phyloP scores from a whole-genome alignment of 2,888 invertebrate genomes.

The Boloria selene region DNA sequence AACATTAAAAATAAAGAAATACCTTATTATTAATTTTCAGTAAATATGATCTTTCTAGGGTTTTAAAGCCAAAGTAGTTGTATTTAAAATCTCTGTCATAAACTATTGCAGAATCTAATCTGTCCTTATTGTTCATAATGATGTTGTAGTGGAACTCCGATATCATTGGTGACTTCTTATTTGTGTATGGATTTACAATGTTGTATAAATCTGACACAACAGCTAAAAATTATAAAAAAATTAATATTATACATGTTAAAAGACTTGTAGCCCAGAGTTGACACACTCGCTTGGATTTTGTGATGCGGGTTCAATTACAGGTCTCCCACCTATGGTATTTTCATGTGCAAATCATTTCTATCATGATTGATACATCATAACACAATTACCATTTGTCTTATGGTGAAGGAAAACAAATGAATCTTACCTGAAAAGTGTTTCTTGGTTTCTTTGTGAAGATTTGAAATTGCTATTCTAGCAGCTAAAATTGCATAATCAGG shows the following conservation, averaged over 20 bases:
- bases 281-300: too few species aligned
- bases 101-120: conserved; percentile 96
- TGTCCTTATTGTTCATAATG: conserved; percentile 92
- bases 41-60: conserved; percentile 96
- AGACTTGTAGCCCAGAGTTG: too few species aligned
- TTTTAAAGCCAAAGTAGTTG: conserved; percentile 99
- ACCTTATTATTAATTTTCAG: conserved; percentile 93
- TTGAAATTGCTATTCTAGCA: conserved; percentile 96
- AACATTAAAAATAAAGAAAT: conserved; percentile 32
- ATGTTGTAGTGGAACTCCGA: conserved; percentile 91
- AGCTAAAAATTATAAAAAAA: conserved; percentile 82
- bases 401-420: too few species aligned
- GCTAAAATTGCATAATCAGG: conserved; percentile 97
- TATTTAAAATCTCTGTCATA: conserved; percentile 98
- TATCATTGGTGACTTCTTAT: conserved; percentile 90
- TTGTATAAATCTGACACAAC: conserved; percentile 94
- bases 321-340: too few species aligned
- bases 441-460: conserved; percentile 98
- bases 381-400: too few species aligned
- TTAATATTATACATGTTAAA: not conserved
- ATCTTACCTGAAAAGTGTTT: conserved; percentile 92
- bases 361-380: too few species aligned
- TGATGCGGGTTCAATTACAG: too few species aligned
- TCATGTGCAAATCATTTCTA: too few species aligned
- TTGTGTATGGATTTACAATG: conserved; percentile 88